Percentiles rank a stretch among this genome's conserved stretches.
Evolutionary conservation across 2,888 invertebrate species (phyloP).

Genomic region (Macrosoma leucophasiata): DNA sequence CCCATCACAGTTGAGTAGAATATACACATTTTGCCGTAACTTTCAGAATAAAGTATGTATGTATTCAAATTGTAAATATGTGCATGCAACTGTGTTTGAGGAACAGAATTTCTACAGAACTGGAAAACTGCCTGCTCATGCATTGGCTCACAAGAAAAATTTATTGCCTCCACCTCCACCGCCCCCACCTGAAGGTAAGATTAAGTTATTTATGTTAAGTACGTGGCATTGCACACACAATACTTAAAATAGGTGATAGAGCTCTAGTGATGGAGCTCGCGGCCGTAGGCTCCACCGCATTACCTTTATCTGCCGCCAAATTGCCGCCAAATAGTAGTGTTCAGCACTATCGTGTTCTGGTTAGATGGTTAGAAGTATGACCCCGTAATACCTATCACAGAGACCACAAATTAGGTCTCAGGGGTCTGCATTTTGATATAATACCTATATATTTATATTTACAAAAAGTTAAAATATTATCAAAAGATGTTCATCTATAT

Average conservation of each 20-base stretch:
- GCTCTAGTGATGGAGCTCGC: no score
- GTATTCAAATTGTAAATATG: constrained; percentile 45
- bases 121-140: constrained; percentile 42
- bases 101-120: constrained; percentile 49
- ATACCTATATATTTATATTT: no score
- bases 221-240: not conserved
- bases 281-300: no score
- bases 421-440: no score
- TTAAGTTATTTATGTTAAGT: not conserved
- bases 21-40: constrained; percentile 52
- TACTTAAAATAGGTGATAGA: not conserved
- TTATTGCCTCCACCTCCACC: constrained; percentile 31
- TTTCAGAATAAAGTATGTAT: constrained; percentile 47
- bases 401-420: no score
- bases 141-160: constrained; percentile 39
- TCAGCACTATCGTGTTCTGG: no score
- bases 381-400: no score
- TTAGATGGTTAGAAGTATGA: no score
- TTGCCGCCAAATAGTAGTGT: no score
- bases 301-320: no score
- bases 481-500: no score
- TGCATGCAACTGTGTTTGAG: constrained; percentile 53
- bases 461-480: no score
- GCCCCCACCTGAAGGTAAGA: constrained; percentile 25
- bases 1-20: constrained; percentile 37